Conservation (phyloP, 2,797 vertebrate genomes). For the Leuciscus waleckii region DNA sequence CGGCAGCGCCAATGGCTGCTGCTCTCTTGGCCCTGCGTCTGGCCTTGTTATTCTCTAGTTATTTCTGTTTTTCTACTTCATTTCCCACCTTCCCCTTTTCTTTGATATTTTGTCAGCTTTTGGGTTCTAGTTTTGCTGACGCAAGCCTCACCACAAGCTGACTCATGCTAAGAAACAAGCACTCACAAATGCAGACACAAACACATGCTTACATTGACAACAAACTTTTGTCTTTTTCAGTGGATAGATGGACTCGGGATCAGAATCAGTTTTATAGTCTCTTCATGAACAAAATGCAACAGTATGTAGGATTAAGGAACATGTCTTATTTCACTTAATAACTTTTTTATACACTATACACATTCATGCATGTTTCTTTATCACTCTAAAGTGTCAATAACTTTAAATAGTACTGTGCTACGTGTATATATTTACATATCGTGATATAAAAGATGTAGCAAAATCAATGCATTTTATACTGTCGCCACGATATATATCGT, state of each 20-base stretch:
- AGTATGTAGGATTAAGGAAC: background rate
- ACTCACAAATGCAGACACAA: background rate
- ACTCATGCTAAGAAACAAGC: constrained; percentile 17
- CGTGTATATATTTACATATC: too few species aligned
- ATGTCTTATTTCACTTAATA: background rate
- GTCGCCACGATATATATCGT: too few species aligned
- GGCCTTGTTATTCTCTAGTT: constrained; percentile 21
- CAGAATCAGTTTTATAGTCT: background rate
- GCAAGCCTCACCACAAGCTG: background rate
- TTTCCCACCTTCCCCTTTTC: background rate
- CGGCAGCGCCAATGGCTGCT: constrained; percentile 51
- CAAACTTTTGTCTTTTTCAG: constrained; percentile 5
- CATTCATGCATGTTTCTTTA: background rate
- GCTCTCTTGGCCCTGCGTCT: constrained; percentile 26
- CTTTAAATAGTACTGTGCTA: background rate
- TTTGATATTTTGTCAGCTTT: constrained; percentile 26
- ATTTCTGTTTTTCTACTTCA: constrained; percentile 20
- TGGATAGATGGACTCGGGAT: background rate
- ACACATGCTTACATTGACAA: background rate
- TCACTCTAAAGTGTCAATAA: background rate
- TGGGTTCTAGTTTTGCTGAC: constrained; percentile 36
- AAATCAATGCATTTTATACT: too few species aligned
- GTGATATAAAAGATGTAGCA: too few species aligned
- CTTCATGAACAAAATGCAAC: background rate
- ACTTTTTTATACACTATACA: background rate